These are phyloP conservation scores for Petrosia ficiformis DNA, from an alignment of 37 sponge, comb jelly and placozoan genomes.

Conservation along the genomic window DNA sequence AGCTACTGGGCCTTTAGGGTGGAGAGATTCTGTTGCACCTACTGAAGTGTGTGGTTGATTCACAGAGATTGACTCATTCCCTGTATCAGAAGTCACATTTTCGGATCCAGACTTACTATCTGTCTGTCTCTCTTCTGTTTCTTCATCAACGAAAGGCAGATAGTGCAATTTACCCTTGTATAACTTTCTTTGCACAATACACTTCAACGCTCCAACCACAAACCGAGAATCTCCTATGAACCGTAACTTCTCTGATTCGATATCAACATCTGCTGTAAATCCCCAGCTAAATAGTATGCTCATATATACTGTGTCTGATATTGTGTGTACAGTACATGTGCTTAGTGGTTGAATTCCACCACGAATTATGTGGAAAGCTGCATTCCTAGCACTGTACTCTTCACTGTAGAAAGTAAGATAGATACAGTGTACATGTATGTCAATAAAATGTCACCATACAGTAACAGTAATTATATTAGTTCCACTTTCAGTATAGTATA, in stretches of 20 bases:
- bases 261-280: constrained; percentile 80
- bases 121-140: neutral
- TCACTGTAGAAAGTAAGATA: constrained; percentile 44
- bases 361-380: constrained; percentile 72
- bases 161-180: neutral
- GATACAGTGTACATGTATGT: too few relatives aligned
- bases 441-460: too few relatives aligned
- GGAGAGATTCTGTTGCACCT: neutral
- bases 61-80: too few relatives aligned
- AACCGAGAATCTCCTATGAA: constrained; percentile 59
- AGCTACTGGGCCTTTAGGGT: constrained; percentile 22
- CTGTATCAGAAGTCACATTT: neutral
- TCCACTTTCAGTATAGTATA: neutral
- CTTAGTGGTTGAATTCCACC: constrained; percentile 66
- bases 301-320: constrained; percentile 46
- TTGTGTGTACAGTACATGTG: constrained; percentile 48
- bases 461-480: too few relatives aligned
- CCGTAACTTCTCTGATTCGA: constrained; percentile 89
- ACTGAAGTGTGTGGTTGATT: neutral
- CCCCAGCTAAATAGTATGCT: constrained; percentile 74
- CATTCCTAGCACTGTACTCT: constrained; percentile 63
- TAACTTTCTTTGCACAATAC: neutral
- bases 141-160: neutral
- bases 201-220: constrained; percentile 25
- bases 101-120: neutral